These are phyloP conservation scores for Protula sp. DNA, from an alignment of 2,888 invertebrate species.

Conservation along the genomic window DNA sequence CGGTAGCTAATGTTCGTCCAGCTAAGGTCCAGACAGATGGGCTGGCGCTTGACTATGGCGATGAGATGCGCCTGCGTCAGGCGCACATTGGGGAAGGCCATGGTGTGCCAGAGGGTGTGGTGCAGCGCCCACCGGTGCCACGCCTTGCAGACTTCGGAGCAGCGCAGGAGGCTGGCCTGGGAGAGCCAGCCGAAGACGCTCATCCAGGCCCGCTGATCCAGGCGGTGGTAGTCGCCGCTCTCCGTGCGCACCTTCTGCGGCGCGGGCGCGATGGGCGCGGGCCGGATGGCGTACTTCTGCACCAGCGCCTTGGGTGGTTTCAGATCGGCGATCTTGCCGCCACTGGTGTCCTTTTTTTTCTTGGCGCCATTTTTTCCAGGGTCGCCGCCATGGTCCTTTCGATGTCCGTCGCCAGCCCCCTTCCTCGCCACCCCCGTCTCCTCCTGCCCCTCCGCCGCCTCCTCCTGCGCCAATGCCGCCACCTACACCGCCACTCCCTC, in stretches of 20 bases:
- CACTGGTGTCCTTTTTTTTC: no score
- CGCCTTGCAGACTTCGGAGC: slow-evolving; percentile 72
- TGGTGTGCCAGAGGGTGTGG: slow-evolving; percentile 75
- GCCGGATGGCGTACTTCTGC: slow-evolving; percentile 34
- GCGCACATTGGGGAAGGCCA: slow-evolving; percentile 55
- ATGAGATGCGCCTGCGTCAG: slow-evolving; percentile 66
- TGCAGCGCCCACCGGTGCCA: slow-evolving; percentile 84
- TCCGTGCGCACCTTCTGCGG: slow-evolving; percentile 31
- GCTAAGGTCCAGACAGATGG: slow-evolving; percentile 74
- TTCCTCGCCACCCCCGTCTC: neutral
- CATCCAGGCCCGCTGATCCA: slow-evolving; percentile 50
- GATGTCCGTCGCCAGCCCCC: slow-evolving; percentile 2
- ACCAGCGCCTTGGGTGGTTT: neutral
- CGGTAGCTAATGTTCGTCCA: slow-evolving; percentile 83
- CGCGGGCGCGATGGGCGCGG: slow-evolving; percentile 39
- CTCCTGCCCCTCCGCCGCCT: neutral
- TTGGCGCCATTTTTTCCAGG: no score
- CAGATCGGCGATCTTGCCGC: no score
- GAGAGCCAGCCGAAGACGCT: slow-evolving; percentile 54
- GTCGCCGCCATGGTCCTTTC: no score
- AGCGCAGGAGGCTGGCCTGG: slow-evolving; percentile 60
- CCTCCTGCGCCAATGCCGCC: neutral
- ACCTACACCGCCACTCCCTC: no score
- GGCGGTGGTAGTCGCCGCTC: slow-evolving; percentile 32
- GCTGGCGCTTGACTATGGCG: slow-evolving; percentile 83